Base-by-base conservation (phyloP, 2,113 vertebrate species). In the Cottus gobio region DNA sequence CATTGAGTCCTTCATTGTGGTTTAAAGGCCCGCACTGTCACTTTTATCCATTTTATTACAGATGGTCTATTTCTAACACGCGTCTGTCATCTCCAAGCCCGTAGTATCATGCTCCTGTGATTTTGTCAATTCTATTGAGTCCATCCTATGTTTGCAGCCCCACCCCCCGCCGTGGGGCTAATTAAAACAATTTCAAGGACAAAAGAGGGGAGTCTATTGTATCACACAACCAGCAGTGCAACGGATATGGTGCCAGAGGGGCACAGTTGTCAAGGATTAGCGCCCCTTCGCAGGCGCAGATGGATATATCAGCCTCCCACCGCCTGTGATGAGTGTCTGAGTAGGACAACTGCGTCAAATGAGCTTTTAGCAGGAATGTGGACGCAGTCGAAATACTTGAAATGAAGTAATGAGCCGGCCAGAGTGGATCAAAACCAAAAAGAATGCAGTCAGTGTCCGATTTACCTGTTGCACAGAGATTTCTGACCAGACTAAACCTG, bases 151-250 rank as follows among this genome's bases (percentile, higher is more conserved):
- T 87, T 77, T 83, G 71, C 18, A 56, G 22, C 79, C 82, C 80
- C 88, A 85, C 80, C 93, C 96, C 83, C 95, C 86, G 92, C 95
- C 86, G 94, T 87, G 95, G 81, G 92, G 95, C 96, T 96, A 97
- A 98, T 98, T 97, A 97, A 97, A 97, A 97, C 95, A 96, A 97
- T 97, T 97, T 97, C 89, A 95, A 90, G 96, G 90, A 97, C 96
- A 98, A 98, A 96, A 93, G 83, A 93, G 89, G 90, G 86, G 91
- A 93, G 93, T 92, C 95, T 83, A 84, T 95, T 94, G 95, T 96
- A 95, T 95, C 94, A 95, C 95, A 94, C 94, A 68, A 89, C 89
- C 90, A 92, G 93, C 94, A 90, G 91, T 95, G 94, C 94, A 94
- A 95, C 93, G 94, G 95, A 96, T 94, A 94, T 94, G 94, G 90